Evolutionary conservation across 2,888 invertebrate species (phyloP), one percentile per base, ranked within the genome.

Genomic region (Tipula lateralis): DNA sequence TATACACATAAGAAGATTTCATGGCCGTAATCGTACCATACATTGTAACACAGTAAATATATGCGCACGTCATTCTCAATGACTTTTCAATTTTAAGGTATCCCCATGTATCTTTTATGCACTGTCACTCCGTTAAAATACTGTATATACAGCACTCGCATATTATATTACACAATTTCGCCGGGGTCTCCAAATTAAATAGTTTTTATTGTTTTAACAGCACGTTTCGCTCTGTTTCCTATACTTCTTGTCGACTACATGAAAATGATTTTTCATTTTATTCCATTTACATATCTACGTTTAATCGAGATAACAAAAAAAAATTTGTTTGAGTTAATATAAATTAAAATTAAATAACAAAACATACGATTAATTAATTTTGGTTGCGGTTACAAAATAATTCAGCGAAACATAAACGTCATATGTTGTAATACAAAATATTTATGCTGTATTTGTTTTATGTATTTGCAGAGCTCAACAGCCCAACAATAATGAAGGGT

Each of bases 401-500:
- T 24, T 66, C 9, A 66, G 24, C 44, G 16, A 50, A 50, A 50
- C 16, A 16, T 50, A 50, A 16, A 4, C 66, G 66, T 66, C 66
- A 66, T 66, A 24, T 66, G 66, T 9, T 24, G 66, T 24, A 66
- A 66, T 19, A 24, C 9, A 24, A 66, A 1, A 66, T 19, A 66
- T 66, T 66, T 66, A 66, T 66, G n/a, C n/a, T n/a, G n/a, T n/a
- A n/a, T n/a, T n/a, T n/a, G n/a, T n/a, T n/a, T 50, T 50, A 7
- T 66, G 2, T 19, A 19, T 66, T 87, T 87, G 1, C 86, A 89
- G 88, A 87, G 87, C 87, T 87, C 87, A 88, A 87, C 87, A 87
- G 87, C 87, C 87, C 86, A 84, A n/a, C n/a, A n/a, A 93, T 91
- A 91, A 96, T 96, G 96, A 96, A 94, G 93, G 97, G 97, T 91